Evolutionary conservation across 1,140 invertebrate genomes (phyloP), one percentile per base, ranked within the genome.

Genomic region (Zaprionus davidi): DNA sequence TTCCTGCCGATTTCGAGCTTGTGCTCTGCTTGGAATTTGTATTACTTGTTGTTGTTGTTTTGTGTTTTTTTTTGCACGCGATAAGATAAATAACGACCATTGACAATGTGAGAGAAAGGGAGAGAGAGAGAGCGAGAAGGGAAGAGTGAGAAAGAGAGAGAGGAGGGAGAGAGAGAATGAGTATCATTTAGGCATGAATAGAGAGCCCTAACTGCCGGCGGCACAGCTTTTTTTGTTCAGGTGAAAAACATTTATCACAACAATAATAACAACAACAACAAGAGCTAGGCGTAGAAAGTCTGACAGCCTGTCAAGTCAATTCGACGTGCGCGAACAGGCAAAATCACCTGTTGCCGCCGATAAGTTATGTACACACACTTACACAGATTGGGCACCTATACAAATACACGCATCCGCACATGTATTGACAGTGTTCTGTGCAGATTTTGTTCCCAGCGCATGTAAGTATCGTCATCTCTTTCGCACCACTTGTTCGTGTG

Each of bases 61-160:
- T 70, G 31, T 28, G 46, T 75, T 62, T 69, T 53, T 53, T 65
- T 76, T 76, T 71, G 72, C 60, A 59, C 22, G 69, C 71, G 84
- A 88, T 88, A 88, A 88, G 84, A 90, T 88, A 88, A 85, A 81
- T 55, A 83, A 71, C 57, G 78, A 70, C 59, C 31, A 64, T 46
- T 64, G 41, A 46, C 55, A 56, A 12, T 51, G 9, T 7, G 28
- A 9, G 28, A 31, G 36, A 49, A 49, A 26, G 34, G 7, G 53
- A 49, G n/a, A 5, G 28, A 24, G 15, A 38, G 59, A 57, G 38
- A 66, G 28, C 20, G 12, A 65, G 71, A 60, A n/a, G n/a, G n/a
- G n/a, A n/a, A n/a, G n/a, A n/a, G n/a, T n/a, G n/a, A n/a, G n/a
- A 34, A 38, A 57, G 34, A 26, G 26, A n/a, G 53, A 49, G 13